Evolutionary conservation across 2,888 invertebrate genomes (phyloP).

Genomic region (Mesodorylaimus sp.): DNA sequence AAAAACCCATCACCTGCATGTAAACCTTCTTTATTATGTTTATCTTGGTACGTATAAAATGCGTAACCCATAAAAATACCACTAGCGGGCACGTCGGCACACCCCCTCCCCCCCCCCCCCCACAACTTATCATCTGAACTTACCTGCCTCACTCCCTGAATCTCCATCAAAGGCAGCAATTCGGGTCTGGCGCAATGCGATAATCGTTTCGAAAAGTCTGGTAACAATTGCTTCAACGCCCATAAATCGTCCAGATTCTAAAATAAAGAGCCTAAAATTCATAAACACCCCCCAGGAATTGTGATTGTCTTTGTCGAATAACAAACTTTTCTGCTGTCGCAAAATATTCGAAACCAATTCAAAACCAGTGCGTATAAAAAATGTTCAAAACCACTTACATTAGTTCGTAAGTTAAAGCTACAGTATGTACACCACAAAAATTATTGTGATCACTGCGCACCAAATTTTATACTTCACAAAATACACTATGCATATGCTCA

Average conservation of each 20-base stretch:
- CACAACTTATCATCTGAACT: background rate
- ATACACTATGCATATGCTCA: too few species aligned
- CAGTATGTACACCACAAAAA: too few species aligned
- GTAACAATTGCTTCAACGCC: slow-evolving; percentile 56
- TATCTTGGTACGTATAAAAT: slow-evolving; percentile 2
- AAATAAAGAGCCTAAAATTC: slow-evolving; percentile 5
- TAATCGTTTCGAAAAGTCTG: slow-evolving; percentile 50
- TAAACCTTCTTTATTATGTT: background rate
- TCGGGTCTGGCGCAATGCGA: slow-evolving; percentile 62
- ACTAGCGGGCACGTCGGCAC: background rate
- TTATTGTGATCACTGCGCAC: too few species aligned
- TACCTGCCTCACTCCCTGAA: slow-evolving; percentile 68
- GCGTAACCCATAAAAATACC: background rate
- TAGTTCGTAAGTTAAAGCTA: too few species aligned
- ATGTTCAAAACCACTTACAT: too few species aligned
- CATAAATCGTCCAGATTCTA: slow-evolving; percentile 57
- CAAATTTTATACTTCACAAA: too few species aligned
- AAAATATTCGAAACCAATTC: too few species aligned
- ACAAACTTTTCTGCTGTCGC: background rate
- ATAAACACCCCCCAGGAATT: slow-evolving; percentile 3
- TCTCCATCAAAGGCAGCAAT: slow-evolving; percentile 59
- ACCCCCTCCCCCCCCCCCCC: background rate
- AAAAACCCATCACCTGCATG: background rate
- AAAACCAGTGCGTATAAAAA: too few species aligned
- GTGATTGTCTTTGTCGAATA: background rate